These are phyloP conservation scores for Nasonia longicornis DNA, from an alignment of 1,140 invertebrate genomes.

Conservation along the genomic window DNA sequence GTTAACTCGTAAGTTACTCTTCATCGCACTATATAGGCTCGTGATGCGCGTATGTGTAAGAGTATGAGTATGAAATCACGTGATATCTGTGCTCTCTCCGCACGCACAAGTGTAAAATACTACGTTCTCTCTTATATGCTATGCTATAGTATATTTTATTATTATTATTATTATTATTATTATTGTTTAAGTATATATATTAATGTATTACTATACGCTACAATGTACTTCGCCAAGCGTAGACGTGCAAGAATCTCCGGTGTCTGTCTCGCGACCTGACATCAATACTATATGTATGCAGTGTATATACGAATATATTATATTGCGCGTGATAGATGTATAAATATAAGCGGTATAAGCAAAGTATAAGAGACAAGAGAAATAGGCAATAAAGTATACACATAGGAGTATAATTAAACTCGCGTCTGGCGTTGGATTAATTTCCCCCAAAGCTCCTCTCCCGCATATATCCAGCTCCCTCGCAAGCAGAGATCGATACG, in stretches of 20 bases:
- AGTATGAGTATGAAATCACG: constrained; percentile 35
- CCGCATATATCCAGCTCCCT: not conserved
- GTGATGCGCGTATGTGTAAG: constrained; percentile 21
- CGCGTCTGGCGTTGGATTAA: not conserved
- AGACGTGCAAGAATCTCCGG: not conserved
- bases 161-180: constrained; percentile 25
- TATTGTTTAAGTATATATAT: too few species aligned
- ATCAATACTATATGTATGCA: constrained; percentile 6
- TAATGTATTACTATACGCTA: constrained; percentile 10
- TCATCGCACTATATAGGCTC: constrained; percentile 33
- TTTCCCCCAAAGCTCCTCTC: not conserved
- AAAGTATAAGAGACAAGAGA: not conserved
- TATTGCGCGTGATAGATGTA: constrained; percentile 35
- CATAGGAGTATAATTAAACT: constrained; percentile 16
- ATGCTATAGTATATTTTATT: constrained; percentile 34
- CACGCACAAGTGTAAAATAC: constrained; percentile 64
- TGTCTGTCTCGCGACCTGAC: not conserved
- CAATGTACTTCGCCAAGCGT: not conserved
- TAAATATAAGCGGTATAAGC: constrained; percentile 11
- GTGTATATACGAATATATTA: constrained; percentile 28
- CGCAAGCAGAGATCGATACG: constrained; percentile 14
- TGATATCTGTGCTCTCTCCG: constrained; percentile 59
- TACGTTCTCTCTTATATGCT: constrained; percentile 50
- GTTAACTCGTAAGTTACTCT: constrained; percentile 31
- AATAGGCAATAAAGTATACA: constrained; percentile 41